phyloP scores from a whole-genome alignment of 2,797 vertebrate species.

The Falco cherrug region DNA sequence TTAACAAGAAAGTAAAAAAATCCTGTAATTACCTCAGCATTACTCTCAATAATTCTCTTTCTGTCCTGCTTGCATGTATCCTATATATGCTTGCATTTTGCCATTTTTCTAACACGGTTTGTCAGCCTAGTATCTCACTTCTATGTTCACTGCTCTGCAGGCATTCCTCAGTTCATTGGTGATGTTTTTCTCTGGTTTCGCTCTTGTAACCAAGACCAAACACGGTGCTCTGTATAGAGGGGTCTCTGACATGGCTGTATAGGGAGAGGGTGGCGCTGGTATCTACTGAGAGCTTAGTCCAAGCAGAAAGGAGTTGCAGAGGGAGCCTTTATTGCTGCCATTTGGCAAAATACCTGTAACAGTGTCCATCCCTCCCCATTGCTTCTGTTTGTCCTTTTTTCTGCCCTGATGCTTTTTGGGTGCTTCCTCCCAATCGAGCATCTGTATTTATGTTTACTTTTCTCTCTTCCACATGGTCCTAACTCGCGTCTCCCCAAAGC shows the following conservation, averaged over 20 bases:
- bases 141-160: neutral
- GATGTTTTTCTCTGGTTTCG: neutral
- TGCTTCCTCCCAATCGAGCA: neutral
- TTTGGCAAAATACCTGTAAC: neutral
- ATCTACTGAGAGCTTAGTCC: neutral
- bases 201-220: neutral
- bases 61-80: neutral
- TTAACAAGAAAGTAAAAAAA: neutral
- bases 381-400: neutral
- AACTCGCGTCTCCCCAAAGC: neutral
- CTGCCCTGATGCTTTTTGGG: neutral
- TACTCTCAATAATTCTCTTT: neutral
- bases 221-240: accelerated
- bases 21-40: neutral
- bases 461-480: neutral
- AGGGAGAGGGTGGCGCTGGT: neutral
- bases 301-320: neutral
- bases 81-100: neutral
- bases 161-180: neutral
- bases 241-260: neutral
- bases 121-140: neutral
- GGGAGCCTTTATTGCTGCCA: neutral
- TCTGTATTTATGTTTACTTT: neutral
- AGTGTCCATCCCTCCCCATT: neutral
- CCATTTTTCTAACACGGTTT: neutral